These are phyloP conservation scores for Atlantisia rogersi DNA, from an alignment of 2,113 vertebrate genomes.

Conservation along the genomic window DNA sequence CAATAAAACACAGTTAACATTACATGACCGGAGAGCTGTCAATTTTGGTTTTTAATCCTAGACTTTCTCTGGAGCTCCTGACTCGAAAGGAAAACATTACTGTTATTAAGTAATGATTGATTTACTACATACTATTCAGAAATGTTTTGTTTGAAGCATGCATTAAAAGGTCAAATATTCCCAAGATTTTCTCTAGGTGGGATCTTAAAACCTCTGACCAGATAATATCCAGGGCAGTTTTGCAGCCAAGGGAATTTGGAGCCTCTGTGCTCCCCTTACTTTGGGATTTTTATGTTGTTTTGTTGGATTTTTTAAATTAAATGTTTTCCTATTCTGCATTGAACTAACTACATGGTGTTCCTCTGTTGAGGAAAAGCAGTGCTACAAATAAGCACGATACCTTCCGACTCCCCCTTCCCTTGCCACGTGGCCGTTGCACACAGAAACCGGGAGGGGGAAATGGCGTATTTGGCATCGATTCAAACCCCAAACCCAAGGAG, in stretches of 20 bases:
- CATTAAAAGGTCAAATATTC: constrained; percentile 69
- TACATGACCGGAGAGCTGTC: constrained; percentile 63
- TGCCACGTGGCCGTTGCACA: rapidly evolving
- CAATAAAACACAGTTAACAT: constrained; percentile 68
- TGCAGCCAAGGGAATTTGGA: constrained; percentile 3
- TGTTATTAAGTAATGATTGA: constrained; percentile 77
- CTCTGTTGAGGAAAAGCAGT: background rate
- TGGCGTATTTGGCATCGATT: background rate
- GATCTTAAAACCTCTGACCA: constrained; percentile 26
- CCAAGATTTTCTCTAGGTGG: constrained; percentile 9
- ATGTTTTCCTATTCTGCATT: background rate
- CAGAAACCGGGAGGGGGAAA: background rate
- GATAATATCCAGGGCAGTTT: background rate
- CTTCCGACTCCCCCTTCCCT: rapidly evolving
- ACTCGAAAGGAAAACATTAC: constrained; percentile 70
- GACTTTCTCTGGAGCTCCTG: constrained; percentile 55
- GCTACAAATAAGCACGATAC: background rate
- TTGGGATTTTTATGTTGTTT: background rate
- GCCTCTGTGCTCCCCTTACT: background rate
- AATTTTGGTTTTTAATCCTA: constrained; percentile 30
- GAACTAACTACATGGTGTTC: background rate
- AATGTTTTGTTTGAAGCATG: constrained; percentile 74
- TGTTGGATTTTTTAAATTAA: background rate
- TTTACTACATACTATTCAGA: constrained; percentile 76
- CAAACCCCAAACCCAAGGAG: background rate